Evolutionary conservation across 1,140 invertebrate species (phyloP), one percentile per base, ranked within the genome.

Genomic region (Limonius californicus): DNA sequence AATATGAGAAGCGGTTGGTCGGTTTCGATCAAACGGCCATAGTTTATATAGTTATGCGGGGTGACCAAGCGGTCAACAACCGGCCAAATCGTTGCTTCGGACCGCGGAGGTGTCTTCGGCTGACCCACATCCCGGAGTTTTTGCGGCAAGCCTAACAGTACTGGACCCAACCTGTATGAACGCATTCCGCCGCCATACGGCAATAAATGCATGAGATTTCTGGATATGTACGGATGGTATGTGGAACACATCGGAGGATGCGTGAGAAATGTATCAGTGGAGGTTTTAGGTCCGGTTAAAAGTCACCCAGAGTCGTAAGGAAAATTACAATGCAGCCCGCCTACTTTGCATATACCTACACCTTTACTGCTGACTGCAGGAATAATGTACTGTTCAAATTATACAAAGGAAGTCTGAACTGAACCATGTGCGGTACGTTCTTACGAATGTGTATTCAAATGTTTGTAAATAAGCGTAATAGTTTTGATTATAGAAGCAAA

Each of bases 31-130:
- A 61, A 65, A 65, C 63, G 53, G 27, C 63, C 47, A 54, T 65
- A 57, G 54, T 64, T 55, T 64, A 64, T 64, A 59, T 50, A 64
- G 62, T 65, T 61, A 65, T 65, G 63, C 63, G 58, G 63, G 63
- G 63, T 65, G 63, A 65, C 58, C 62, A 59, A 20, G 60, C 66
- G 66, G 66, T 68, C 66, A 68, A 68, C 66, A 68, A 68, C 66
- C 66, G 66, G 66, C 66, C 66, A 68, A 68, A 68, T 68, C 66
- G 61, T 43, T 54, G 57, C 45, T 50, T 50, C 54, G 54, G 54
- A 23, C 54, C 57, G 57, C 62, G 62, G 62, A 57, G 56, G 56
- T 57, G 56, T 47, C 42, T 57, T 59, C 61, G 35, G 43, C 35
- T 63, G 61, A 63, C 61, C 61, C 57, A 63, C 61, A 63, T 63